Base-by-base conservation (phyloP, 2,888 invertebrate species). In the Laothoe populi region DNA sequence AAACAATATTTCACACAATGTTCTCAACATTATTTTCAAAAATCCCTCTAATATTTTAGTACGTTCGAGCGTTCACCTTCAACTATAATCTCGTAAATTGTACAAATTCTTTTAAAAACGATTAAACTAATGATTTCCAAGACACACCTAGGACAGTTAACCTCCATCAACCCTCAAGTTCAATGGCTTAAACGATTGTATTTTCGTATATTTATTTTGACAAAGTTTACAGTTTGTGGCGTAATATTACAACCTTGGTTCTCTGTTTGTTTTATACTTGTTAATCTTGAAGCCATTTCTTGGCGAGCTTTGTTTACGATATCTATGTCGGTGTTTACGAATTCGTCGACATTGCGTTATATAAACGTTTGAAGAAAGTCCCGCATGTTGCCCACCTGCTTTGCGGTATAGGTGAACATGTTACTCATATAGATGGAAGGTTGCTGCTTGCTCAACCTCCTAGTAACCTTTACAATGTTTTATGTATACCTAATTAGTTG, bases 341-440 rank as follows among this genome's bases (percentile, higher is more conserved):
- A 63, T 59, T 49, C 53, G 59, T 59, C 49, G 44, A 63, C 49
- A 59, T 59, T 59, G 42, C 48, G 48, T 21, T 62, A 59, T 59
- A 48, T 59, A 61, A 61, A 66, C 62, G 42, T 64, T 70, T 77
- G 70, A 83, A 85, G 82, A 86, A 86, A 83, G 83, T 77, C 70
- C 66, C 68, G 66, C 70, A 68, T 68, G 63, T 72, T 65, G 70
- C 68, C 71, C 74, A 78, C 77, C 78, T 74, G 75, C 69, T 35
- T 19, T 57, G 38, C 69, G 70, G 68, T 77, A 78, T 84, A 84
- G 81, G 83, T 84, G 76, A 83, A 84, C 82, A 45, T 74, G 82
- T 84, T 81, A 78, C 78, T 66, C 70, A 86, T 83, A 82, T 82
- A 82, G 78, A 75, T 73, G 77, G 83, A 86, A 87, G 87, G 87